Evolutionary conservation across 2,797 vertebrate species (phyloP), one percentile per base, ranked within the genome.

Genomic region (Chloroceryle inda): DNA sequence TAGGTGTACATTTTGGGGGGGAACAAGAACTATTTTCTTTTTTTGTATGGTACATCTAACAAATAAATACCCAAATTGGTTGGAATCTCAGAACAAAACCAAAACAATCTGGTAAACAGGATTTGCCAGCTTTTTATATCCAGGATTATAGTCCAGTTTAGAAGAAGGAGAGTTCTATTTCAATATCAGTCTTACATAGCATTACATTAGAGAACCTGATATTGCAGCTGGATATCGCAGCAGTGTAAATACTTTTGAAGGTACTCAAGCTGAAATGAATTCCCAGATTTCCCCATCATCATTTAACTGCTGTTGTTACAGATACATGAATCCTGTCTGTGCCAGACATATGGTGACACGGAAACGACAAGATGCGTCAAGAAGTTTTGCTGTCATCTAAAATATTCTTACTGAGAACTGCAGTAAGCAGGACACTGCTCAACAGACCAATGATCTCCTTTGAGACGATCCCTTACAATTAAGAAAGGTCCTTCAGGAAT

Each of bases 61-160:
- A 89, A 76, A 88, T 24, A 92, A 78, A 85, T 18, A 76, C 8
- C 21, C 61, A 44, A 45, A 45, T 1, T 77, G 49, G 20, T 18
- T 80, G 68, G 83, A 84, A 74, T 55, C n/a, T 90, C 72, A 42
- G 52, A 67, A 86, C 20, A 79, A 86, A 78, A n/a, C 13, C 40
- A 71, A 82, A 92, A 24, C n/a, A 61, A 71, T n/a, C 19, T 66
- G 42, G 31, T 61, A 59, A 77, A 50, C 37, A 62, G 69, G 52
- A 96, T 72, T 77, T 80, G 61, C n/a, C 83, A 83, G n/a, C 29
- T 90, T 74, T 74, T 88, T 67, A 45, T 40, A 88, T 6, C 42
- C 59, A 68, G 90, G 29, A 80, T 80, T 19, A 45, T 14, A 50
- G 17, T 61, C 31, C 67, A 82, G 31, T 72, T 94, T 74, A 72